Percentiles rank a stretch among this genome's conserved stretches.
Evolutionary conservation across 1,140 invertebrate genomes (phyloP).

Genomic region (Bombus vancouverensis): DNA sequence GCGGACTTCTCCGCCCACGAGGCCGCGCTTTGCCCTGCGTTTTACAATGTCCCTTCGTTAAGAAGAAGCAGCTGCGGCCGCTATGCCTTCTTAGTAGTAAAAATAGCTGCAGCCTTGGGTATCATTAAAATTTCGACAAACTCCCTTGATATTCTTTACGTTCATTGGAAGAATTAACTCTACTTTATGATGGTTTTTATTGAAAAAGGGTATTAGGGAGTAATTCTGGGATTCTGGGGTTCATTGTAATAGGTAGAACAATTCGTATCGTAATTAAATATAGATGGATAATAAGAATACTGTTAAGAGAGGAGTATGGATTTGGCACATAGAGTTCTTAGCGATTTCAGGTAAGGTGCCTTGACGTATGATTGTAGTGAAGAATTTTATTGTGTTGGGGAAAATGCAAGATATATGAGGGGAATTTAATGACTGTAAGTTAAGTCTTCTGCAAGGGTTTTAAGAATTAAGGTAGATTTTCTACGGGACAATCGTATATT

Average conservation of each 20-base stretch:
- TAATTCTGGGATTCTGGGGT: not conserved
- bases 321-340: no score
- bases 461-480: not conserved
- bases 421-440: not conserved
- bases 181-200: no score
- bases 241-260: not conserved
- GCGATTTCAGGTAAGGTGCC: rapidly evolving
- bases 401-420: no score
- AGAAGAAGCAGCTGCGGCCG: slow-evolving; percentile 74
- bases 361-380: no score
- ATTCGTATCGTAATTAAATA: not conserved
- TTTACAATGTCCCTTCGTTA: slow-evolving; percentile 81
- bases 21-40: slow-evolving; percentile 69
- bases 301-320: no score
- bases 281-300: not conserved
- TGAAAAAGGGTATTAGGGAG: not conserved
- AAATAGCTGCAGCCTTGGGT: slow-evolving; percentile 57
- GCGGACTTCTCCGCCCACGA: slow-evolving; percentile 80
- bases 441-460: not conserved
- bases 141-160: no score
- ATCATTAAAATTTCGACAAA: slow-evolving; percentile 53
- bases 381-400: no score
- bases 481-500: not conserved
- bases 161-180: no score
- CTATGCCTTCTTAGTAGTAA: slow-evolving; percentile 33